Evolutionary conservation across 2,797 vertebrate genomes (phyloP).

Genomic region (Octomys mimax): DNA sequence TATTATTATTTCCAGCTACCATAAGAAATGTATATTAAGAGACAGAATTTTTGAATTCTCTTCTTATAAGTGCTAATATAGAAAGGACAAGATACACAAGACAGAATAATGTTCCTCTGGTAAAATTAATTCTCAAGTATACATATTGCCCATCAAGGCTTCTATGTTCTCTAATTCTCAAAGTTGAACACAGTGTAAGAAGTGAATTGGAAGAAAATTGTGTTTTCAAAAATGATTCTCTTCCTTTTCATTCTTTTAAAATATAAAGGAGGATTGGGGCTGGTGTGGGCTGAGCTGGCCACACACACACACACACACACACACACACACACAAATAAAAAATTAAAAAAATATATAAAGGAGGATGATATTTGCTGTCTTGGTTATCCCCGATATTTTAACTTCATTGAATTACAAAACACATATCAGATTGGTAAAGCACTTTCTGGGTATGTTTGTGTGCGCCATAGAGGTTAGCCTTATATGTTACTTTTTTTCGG

Average conservation of each 20-base stretch:
- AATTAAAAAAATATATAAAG: neutral
- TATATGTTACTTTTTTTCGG: neutral
- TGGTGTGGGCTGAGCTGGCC: too few species aligned
- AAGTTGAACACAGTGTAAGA: neutral
- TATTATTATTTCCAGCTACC: neutral
- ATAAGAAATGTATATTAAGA: slow-evolving; percentile 25
- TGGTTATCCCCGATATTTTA: neutral
- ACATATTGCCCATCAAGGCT: neutral
- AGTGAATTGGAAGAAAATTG: neutral
- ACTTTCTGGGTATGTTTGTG: neutral
- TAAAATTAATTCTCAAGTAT: slow-evolving; percentile 7
- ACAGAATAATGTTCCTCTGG: neutral
- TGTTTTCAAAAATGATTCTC: neutral
- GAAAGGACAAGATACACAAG: neutral
- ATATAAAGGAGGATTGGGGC: neutral
- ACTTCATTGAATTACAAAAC: neutral
- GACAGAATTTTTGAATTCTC: slow-evolving; percentile 42
- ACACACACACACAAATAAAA: too few species aligned
- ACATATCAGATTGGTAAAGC: neutral
- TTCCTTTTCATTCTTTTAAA: neutral
- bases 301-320: too few species aligned
- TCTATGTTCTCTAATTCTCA: neutral
- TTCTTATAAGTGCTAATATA: neutral
- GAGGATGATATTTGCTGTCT: neutral
- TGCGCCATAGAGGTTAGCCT: neutral